These are phyloP conservation scores for Lycocorax pyrrhopterus DNA, from an alignment of 2,113 vertebrate species.

Conservation along the genomic window DNA sequence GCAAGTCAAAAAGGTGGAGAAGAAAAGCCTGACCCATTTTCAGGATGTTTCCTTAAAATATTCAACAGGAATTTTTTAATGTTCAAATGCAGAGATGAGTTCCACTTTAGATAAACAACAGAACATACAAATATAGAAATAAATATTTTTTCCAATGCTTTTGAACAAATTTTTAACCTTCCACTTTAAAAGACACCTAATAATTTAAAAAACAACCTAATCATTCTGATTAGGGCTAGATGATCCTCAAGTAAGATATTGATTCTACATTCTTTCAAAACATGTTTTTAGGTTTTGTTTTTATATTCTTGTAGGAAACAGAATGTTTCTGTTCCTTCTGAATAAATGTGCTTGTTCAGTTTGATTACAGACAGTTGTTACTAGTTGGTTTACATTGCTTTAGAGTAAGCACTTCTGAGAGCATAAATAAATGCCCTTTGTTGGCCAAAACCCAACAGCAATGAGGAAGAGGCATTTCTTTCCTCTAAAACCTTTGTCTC, in stretches of 20 bases:
- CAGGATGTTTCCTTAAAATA: not conserved
- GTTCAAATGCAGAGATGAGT: not conserved
- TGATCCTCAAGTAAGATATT: not conserved
- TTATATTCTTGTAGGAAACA: not conserved
- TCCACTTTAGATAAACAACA: not conserved
- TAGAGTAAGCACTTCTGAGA: not conserved
- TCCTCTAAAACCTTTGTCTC: not conserved
- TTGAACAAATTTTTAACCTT: not conserved
- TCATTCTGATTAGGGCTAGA: not conserved
- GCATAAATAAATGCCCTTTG: not conserved
- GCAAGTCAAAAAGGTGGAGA: not conserved
- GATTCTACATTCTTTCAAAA: not conserved
- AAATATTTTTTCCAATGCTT: not conserved
- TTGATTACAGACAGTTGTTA: not conserved
- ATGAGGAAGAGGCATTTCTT: not conserved
- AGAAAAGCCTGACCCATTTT: not conserved
- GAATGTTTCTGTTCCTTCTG: not conserved
- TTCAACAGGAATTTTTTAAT: not conserved
- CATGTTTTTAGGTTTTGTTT: not conserved
- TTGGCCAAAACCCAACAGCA: not conserved
- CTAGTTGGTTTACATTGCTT: not conserved
- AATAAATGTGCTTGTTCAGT: not conserved
- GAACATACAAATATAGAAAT: not conserved
- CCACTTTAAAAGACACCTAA: not conserved
- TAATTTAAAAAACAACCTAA: not conserved